Evolutionary conservation across 2,888 invertebrate genomes (phyloP).

Genomic region (Melanchra persicariae): DNA sequence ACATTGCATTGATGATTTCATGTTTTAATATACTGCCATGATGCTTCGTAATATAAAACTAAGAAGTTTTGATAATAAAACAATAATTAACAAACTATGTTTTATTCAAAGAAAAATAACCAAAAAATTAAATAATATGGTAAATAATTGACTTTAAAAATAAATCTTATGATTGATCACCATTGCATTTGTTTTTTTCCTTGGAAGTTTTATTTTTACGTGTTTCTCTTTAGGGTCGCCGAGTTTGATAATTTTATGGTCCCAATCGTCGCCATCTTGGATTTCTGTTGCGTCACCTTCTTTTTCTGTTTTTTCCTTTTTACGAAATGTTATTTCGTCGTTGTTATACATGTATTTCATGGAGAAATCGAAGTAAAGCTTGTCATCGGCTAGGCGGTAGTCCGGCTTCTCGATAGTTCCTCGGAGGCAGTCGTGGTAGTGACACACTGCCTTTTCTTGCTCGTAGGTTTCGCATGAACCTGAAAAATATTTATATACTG

Average conservation of each 20-base stretch:
- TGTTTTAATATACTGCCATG: not conserved
- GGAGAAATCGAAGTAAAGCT: conserved; percentile 83
- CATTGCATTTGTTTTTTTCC: conserved; percentile 85
- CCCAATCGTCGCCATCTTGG: conserved; percentile 49
- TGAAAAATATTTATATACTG: conserved; percentile 66
- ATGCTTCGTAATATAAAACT: not conserved
- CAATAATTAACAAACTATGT: conserved; percentile 7
- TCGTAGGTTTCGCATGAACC: conserved; percentile 92
- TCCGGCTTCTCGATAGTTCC: conserved; percentile 85
- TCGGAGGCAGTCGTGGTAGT: conserved; percentile 91
- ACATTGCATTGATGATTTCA: not conserved
- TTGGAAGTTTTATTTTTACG: conserved; percentile 72
- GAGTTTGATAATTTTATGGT: conserved; percentile 56
- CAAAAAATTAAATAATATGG: not conserved
- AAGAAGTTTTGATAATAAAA: conserved; percentile 6
- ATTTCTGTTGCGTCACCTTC: conserved; percentile 18
- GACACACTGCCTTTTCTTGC: conserved; percentile 91
- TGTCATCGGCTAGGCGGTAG: conserved; percentile 86
- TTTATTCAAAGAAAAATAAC: conserved; percentile 15
- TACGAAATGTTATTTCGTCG: conserved; percentile 56
- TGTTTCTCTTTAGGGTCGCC: conserved; percentile 58
- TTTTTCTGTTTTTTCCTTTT: conserved; percentile 34
- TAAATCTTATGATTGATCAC: conserved; percentile 88
- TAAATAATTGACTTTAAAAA: conserved; percentile 74
- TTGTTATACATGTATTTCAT: conserved; percentile 82